Conservation (phyloP, 2,113 vertebrate species). For the Myotis yumanensis region DNA sequence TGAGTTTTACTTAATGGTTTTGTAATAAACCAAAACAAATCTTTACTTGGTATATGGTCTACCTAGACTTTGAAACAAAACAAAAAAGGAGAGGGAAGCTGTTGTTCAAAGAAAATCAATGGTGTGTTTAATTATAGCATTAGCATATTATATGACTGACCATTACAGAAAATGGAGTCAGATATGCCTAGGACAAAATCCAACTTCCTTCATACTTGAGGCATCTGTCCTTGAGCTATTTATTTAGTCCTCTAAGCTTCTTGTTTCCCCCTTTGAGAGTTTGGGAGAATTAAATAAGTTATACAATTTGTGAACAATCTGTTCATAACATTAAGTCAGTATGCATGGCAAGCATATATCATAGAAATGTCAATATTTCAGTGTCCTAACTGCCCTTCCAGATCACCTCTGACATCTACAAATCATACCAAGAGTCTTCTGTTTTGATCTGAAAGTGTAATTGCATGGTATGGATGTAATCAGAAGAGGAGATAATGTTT, state of each 20-base stretch:
- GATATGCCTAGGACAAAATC: not conserved
- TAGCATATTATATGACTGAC: not conserved
- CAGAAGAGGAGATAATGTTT: slow-evolving; percentile 18
- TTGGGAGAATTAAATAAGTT: slow-evolving; percentile 26
- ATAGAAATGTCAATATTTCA: slow-evolving; percentile 1
- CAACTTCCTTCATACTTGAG: not conserved
- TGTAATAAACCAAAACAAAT: slow-evolving; percentile 50
- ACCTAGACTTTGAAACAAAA: slow-evolving; percentile 20
- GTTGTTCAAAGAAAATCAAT: slow-evolving; percentile 11
- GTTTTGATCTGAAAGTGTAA: slow-evolving; percentile 24
- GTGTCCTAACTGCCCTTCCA: not conserved
- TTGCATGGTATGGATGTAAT: not conserved
- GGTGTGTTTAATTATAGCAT: slow-evolving; percentile 1
- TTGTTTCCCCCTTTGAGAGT: not conserved
- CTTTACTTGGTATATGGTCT: not conserved
- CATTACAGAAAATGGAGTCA: not conserved
- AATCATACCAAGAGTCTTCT: not conserved
- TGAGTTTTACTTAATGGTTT: slow-evolving; percentile 38
- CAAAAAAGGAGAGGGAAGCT: not conserved
- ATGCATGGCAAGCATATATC: not conserved
- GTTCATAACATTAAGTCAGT: not conserved
- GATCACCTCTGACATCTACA: not conserved
- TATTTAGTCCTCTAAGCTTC: not conserved
- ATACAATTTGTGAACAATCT: not conserved
- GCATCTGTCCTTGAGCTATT: slow-evolving; percentile 4